Base-by-base conservation (phyloP, 2,888 invertebrate species). In the Lagria hirta region DNA sequence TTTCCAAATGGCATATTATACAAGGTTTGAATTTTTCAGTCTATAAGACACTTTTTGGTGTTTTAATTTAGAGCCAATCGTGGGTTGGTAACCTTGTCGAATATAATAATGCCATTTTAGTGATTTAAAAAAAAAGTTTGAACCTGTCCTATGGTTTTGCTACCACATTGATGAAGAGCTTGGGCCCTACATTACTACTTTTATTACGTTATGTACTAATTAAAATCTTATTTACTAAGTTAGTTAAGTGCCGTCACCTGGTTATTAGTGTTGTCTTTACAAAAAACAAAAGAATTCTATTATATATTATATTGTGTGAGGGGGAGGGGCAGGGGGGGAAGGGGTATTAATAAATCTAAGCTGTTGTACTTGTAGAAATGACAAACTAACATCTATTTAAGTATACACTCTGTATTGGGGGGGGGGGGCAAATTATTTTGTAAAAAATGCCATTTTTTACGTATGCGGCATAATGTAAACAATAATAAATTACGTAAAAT, bases 191-290 rank as follows among this genome's bases (percentile, higher is more conserved):
- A 55, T 58, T 57, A 59, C 62, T 61, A 47, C 60, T 56, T 61
- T 49, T 56, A 54, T 57, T 55, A 55, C 54, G 57, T 57, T 66
- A 66, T 58, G 56, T 65, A 61, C 65, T 66, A 69, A 62, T 57
- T 61, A 61, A 61, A 63, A 59, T 59, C 63, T 69, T 68, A 69
- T n/a, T n/a, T 62, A 52, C 68, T 67, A 66, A 53, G 68, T 69
- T 70, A 69, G 68, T 63, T 70, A 70, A 69, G 71, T 71, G 71
- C 71, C 71, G 56, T 70, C 71, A 70, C 70, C 71, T 60, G 54
- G 49, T 57, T 59, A 64, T 71, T 70, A 71, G 69, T 71, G 69
- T 69, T 59, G 60, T 68, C 65, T 71, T 65, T 69, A 70, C 69
- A n/a, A n/a, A n/a, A n/a, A n/a, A n/a, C n/a, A n/a, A n/a, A n/a